Percentiles rank a stretch among this genome's conserved stretches.
Evolutionary conservation across 2,888 invertebrate species (phyloP).

Genomic region (Tetrapedia diversipes): DNA sequence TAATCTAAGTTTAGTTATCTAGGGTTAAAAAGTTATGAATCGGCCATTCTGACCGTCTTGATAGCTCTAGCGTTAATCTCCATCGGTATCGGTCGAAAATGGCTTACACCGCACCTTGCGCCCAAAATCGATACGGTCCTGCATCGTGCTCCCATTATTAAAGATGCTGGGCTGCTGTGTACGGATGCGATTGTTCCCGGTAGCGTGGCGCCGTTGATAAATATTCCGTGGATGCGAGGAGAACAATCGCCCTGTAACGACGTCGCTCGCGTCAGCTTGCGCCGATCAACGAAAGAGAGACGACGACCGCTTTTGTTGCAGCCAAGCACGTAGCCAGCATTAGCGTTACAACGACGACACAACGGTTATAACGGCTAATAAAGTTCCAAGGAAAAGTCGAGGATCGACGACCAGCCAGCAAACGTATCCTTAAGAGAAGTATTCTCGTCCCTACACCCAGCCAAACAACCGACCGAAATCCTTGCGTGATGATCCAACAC

Average conservation of each 20-base stretch:
- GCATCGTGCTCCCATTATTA: slow-evolving; percentile 65
- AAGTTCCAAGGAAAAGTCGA: slow-evolving; percentile 34
- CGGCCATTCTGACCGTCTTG: too few relatives aligned
- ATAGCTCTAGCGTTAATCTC: slow-evolving; percentile 74
- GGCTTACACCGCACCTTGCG: slow-evolving; percentile 54
- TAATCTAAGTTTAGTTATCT: too few relatives aligned
- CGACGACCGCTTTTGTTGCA: slow-evolving; percentile 54
- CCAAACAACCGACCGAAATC: too few relatives aligned
- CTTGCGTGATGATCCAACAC: too few relatives aligned
- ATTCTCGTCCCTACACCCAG: too few relatives aligned
- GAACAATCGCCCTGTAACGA: slow-evolving; percentile 63
- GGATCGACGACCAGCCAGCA: slow-evolving; percentile 8
- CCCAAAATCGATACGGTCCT: slow-evolving; percentile 68
- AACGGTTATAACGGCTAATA: slow-evolving; percentile 42
- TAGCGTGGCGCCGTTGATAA: slow-evolving; percentile 57
- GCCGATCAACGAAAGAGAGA: slow-evolving; percentile 26
- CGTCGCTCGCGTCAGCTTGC: slow-evolving; percentile 50
- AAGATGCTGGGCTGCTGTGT: slow-evolving; percentile 53
- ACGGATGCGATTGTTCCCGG: slow-evolving; percentile 41
- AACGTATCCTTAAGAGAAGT: too few relatives aligned
- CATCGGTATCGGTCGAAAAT: slow-evolving; percentile 61
- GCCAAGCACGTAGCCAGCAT: slow-evolving; percentile 58
- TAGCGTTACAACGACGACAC: slow-evolving; percentile 52
- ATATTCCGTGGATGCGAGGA: slow-evolving; percentile 63
- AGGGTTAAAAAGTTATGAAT: too few relatives aligned